Percentiles rank a stretch among this genome's conserved stretches.
Evolutionary conservation across 2,113 vertebrate species (phyloP).

Genomic region (Cichladusa arquata): DNA sequence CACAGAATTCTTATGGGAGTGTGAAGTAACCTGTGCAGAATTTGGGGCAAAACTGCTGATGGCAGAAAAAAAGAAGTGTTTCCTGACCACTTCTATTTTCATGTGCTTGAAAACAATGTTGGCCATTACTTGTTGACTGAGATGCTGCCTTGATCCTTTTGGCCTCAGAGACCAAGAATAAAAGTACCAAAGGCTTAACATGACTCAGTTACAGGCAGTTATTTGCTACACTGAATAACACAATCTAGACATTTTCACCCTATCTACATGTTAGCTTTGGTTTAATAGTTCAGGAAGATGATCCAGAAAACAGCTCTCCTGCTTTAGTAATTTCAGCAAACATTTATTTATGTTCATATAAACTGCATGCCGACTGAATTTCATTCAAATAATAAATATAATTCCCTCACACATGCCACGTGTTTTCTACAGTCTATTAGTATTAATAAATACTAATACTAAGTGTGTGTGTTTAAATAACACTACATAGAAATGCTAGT

Average conservation of each 20-base stretch:
- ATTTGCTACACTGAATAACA: neutral
- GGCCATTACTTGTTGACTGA: neutral
- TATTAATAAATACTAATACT: neutral
- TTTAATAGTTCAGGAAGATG: neutral
- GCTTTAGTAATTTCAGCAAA: neutral
- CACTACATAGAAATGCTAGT: neutral
- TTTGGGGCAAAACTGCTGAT: neutral
- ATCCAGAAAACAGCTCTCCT: constrained; percentile 18
- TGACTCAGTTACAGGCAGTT: neutral
- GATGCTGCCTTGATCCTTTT: neutral
- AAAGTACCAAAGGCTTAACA: neutral
- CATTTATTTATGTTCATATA: neutral
- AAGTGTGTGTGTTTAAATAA: neutral
- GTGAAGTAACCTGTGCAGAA: neutral
- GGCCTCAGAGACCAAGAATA: neutral
- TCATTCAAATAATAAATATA: neutral
- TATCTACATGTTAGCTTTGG: neutral
- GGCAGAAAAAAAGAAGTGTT: neutral
- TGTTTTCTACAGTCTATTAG: neutral
- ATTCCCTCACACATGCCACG: neutral
- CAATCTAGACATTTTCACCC: neutral
- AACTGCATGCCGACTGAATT: neutral
- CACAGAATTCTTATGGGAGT: neutral
- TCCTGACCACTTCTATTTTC: neutral
- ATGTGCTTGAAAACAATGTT: neutral